phyloP scores from a whole-genome alignment of 2,113 vertebrate species.

The Brachyhypopomus gauderio region DNA sequence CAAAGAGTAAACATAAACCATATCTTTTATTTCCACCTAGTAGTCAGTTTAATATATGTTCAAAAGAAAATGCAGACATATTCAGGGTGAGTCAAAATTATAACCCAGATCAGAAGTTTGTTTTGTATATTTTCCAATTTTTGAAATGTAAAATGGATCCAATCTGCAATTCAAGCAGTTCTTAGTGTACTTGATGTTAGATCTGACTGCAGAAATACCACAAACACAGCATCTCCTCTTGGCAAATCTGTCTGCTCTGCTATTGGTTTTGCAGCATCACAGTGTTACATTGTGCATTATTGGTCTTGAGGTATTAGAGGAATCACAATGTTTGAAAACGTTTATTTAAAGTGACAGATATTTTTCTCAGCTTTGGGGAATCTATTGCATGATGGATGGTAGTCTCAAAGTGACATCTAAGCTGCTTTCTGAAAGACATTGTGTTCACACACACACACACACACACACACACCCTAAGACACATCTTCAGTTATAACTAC shows the following conservation, averaged over 20 bases:
- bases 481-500: constrained; percentile 9
- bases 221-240: constrained; percentile 24
- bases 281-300: constrained; percentile 15
- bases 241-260: constrained; percentile 41
- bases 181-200: constrained; percentile 31
- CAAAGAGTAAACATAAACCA: too few relatives aligned
- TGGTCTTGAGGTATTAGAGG: not conserved
- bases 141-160: constrained; percentile 34
- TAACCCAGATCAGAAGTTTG: constrained; percentile 20
- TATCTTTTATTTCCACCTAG: not conserved
- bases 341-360: not conserved
- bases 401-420: constrained; percentile 13
- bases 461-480: not conserved
- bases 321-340: not conserved
- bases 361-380: not conserved
- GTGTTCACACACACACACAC: not conserved
- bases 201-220: constrained; percentile 21
- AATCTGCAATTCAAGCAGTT: constrained; percentile 42
- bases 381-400: constrained; percentile 25
- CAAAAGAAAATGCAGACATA: not conserved
- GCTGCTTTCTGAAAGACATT: constrained; percentile 10
- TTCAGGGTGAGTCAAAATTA: constrained; percentile 8
- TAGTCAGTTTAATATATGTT: not conserved
- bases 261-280: constrained; percentile 35
- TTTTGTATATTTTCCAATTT: constrained; percentile 26